A percentile compares a stretch with the other conserved stretches of the same genome.
phyloP scores from a whole-genome alignment of 2,888 invertebrate genomes.

The Anoplius nigerrimus region DNA sequence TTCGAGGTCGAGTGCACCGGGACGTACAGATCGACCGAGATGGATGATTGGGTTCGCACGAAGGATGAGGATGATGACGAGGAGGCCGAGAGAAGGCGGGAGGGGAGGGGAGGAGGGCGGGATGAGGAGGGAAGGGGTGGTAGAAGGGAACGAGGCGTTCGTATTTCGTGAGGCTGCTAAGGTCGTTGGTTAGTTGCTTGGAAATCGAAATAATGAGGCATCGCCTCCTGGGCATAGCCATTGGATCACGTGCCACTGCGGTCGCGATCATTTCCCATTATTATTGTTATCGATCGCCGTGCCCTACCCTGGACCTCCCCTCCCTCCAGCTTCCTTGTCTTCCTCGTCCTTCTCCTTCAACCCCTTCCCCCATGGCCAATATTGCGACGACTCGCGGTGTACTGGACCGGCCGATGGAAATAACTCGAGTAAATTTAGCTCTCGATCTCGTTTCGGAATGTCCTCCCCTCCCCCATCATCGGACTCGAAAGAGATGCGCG shows the following conservation, averaged over 20 bases:
- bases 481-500: conserved; percentile 27
- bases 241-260: conserved; percentile 73
- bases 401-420: conserved; percentile 48
- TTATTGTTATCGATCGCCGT: conserved; percentile 68
- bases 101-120: conserved; percentile 13
- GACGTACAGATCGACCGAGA: conserved; percentile 45
- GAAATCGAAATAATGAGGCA: conserved; percentile 72
- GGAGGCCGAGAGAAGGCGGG: conserved; percentile 12
- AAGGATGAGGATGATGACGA: conserved; percentile 56
- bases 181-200: conserved; percentile 67
- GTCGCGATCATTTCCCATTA: conserved; percentile 72
- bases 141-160: conserved; percentile 48
- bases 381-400: conserved; percentile 58
- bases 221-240: conserved; percentile 69
- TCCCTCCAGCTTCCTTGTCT: conserved; percentile 1
- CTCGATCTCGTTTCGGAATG: conserved; percentile 55
- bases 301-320: conserved; percentile 40
- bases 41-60: conserved; percentile 64
- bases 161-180: conserved; percentile 64
- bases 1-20: conserved; percentile 53
- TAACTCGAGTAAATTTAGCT: conserved; percentile 57
- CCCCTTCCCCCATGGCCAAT: conserved; percentile 33
- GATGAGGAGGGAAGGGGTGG: conserved; percentile 18
- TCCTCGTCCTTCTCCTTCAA: conserved; percentile 21
- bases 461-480: conserved; percentile 28